These are phyloP conservation scores for Gobius niger DNA, from an alignment of 2,113 vertebrate genomes.

Conservation along the genomic window DNA sequence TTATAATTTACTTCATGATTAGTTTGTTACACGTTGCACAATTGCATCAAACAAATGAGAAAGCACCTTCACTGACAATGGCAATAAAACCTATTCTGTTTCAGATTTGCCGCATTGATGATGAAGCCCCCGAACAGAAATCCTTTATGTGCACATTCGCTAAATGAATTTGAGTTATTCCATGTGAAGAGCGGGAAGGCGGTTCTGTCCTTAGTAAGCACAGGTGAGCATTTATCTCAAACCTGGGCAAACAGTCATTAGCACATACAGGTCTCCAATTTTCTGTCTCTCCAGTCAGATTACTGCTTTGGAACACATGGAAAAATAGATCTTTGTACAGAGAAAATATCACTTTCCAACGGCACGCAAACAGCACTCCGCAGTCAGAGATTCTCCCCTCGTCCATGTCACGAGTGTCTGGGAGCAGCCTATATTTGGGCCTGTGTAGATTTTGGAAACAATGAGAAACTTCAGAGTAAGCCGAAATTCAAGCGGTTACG, in stretches of 20 bases:
- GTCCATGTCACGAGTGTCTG: conserved; percentile 13
- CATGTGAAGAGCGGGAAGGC: conserved; percentile 9
- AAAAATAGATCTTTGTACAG: conserved; percentile 23
- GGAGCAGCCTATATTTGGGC: conserved; percentile 57
- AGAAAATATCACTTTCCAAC: conserved; percentile 25
- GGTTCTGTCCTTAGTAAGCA: conserved; percentile 21
- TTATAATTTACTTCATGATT: too few relatives aligned
- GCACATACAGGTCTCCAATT: conserved; percentile 41
- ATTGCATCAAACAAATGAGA: too few relatives aligned
- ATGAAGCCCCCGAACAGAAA: background rate
- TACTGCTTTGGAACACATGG: conserved; percentile 42
- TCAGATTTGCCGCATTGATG: background rate
- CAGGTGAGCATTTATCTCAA: conserved; percentile 29
- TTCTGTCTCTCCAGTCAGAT: conserved; percentile 59
- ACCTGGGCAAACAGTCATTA: conserved; percentile 68
- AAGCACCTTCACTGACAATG: background rate
- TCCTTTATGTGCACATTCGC: background rate
- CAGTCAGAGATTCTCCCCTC: conserved; percentile 40
- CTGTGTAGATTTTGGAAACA: conserved; percentile 26
- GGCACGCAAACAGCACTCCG: conserved; percentile 9
- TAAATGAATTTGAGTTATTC: background rate
- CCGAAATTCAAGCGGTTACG: conserved; percentile 27
- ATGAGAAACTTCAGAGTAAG: conserved; percentile 47
- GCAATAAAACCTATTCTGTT: too few relatives aligned
- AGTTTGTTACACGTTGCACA: too few relatives aligned